A percentile compares a stretch with the other conserved stretches of the same genome.
These are phyloP conservation scores for Monodelphis domestica DNA, from an alignment of 2,797 vertebrate species.

Conservation along the genomic window DNA sequence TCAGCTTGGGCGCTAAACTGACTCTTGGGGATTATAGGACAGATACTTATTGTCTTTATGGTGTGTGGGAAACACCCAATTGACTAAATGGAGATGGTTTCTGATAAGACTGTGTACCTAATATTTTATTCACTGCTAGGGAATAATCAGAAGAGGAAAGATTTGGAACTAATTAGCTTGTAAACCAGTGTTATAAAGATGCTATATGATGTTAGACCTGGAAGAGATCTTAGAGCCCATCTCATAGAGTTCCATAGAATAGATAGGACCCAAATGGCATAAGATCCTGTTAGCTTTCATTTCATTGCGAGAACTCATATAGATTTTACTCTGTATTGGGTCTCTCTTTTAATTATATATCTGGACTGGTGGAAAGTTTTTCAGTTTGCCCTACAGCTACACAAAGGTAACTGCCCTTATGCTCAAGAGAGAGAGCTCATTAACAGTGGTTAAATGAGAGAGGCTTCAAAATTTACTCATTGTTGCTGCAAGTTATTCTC, in stretches of 20 bases:
- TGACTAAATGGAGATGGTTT: not conserved
- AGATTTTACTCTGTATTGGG: constrained; percentile 1
- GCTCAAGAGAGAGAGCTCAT: constrained; percentile 18
- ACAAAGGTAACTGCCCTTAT: constrained; percentile 18
- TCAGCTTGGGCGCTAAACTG: not conserved
- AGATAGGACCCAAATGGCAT: not conserved
- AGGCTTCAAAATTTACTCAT: constrained; percentile 24
- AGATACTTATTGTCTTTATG: not conserved
- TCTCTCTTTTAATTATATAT: constrained; percentile 25
- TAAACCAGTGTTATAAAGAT: not conserved
- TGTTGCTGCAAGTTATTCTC: constrained; percentile 4
- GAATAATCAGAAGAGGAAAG: constrained; percentile 12
- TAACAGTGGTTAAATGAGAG: constrained; percentile 16
- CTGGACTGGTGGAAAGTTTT: constrained; percentile 36
- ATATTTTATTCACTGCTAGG: constrained; percentile 44
- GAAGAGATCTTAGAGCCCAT: not conserved
- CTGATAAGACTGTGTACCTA: not conserved
- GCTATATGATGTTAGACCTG: not conserved
- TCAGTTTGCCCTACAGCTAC: not conserved
- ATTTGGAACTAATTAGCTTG: constrained; percentile 28
- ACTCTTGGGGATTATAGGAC: not conserved
- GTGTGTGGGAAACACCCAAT: not conserved
- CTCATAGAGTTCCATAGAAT: not conserved
- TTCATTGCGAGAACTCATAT: constrained; percentile 15
- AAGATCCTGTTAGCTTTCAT: constrained; percentile 13